Conservation (phyloP, 2,797 vertebrate species). For the Etheostoma nigrum region DNA sequence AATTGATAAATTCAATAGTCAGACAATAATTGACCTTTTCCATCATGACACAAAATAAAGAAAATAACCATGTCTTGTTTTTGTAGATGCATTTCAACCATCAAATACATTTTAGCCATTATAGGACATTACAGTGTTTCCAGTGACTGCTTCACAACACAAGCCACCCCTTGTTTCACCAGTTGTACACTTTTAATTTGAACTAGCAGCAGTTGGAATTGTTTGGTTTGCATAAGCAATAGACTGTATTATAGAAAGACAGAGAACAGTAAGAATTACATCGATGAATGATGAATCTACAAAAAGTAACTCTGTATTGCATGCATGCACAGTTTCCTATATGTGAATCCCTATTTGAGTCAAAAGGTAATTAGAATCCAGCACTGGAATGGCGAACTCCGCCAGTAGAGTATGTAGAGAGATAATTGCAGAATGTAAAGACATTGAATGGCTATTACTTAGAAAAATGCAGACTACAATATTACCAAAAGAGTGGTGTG, state of each 20-base stretch:
- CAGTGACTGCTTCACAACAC: not conserved
- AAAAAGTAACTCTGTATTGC: not conserved
- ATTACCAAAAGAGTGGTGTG: not conserved
- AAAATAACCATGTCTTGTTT: not conserved
- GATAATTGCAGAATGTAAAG: conserved; percentile 1
- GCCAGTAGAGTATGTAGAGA: not conserved
- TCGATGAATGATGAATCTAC: not conserved
- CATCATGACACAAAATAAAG: too few species aligned
- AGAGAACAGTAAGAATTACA: not conserved
- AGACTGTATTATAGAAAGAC: not conserved
- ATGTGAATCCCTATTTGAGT: not conserved
- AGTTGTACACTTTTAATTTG: not conserved
- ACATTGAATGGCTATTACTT: too few species aligned
- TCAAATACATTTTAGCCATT: not conserved
- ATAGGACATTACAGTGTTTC: not conserved
- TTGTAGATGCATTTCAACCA: not conserved
- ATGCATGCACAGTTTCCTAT: not conserved
- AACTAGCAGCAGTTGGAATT: not conserved
- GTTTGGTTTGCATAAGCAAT: not conserved
- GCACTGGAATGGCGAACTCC: too few species aligned
- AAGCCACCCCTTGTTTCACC: not conserved
- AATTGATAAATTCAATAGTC: not conserved
- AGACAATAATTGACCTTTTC: not conserved
- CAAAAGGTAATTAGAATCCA: not conserved
- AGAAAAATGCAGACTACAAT: not conserved